phyloP scores from a whole-genome alignment of 2,113 vertebrate species.

The Alouatta palliata region DNA sequence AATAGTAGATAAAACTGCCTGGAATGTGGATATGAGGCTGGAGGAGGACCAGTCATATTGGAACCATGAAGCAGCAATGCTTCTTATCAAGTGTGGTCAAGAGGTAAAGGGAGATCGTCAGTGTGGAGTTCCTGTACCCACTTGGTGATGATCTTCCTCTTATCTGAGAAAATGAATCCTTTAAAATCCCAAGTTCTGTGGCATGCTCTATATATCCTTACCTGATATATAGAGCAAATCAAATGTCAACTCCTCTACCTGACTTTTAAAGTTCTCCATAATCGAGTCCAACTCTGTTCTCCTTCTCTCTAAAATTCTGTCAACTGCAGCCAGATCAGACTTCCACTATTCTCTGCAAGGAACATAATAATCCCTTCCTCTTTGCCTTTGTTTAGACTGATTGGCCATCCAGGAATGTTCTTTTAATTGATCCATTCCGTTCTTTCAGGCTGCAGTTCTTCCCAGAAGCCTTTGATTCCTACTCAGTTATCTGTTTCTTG shows the following conservation, averaged over 20 bases:
- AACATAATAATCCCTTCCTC: background rate
- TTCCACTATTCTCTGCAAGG: background rate
- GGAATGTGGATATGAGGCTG: background rate
- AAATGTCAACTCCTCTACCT: background rate
- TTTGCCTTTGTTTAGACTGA: background rate
- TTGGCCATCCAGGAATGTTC: background rate
- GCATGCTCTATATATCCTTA: background rate
- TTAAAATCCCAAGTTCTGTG: background rate
- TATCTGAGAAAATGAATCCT: constrained; percentile 1
- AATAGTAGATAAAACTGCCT: background rate
- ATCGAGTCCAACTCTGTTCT: background rate
- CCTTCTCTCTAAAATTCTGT: background rate
- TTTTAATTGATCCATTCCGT: background rate
- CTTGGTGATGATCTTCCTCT: background rate
- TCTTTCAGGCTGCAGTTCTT: background rate
- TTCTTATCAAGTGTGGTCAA: background rate
- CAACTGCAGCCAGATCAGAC: background rate
- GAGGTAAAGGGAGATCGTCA: background rate
- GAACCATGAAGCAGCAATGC: background rate
- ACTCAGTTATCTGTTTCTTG: background rate
- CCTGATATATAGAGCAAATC: background rate
- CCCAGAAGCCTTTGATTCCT: background rate
- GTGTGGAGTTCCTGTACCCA: background rate
- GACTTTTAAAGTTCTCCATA: background rate
- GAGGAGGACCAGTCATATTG: background rate